Conservation (phyloP, 2,797 vertebrate species). For the Argyrosomus regius region DNA sequence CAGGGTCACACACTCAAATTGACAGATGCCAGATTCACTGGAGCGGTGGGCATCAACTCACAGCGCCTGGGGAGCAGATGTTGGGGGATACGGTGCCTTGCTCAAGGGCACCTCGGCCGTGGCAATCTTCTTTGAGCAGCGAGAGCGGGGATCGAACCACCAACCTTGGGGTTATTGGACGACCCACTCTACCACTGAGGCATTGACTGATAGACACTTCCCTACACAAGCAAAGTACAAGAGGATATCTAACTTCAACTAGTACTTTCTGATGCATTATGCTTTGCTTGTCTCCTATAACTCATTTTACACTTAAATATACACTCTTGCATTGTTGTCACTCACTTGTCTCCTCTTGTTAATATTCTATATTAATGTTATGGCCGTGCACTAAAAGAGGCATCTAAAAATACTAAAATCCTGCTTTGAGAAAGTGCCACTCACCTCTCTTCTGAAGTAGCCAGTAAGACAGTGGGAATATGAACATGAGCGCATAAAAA, state of each 20-base stretch:
- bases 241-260: not conserved
- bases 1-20: too few relatives aligned
- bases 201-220: not conserved
- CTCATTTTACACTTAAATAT: not conserved
- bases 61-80: too few relatives aligned
- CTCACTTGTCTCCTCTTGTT: not conserved
- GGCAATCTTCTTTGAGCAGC: too few relatives aligned
- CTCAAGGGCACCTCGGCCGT: too few relatives aligned
- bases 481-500: slow-evolving; percentile 60
- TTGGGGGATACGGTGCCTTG: too few relatives aligned
- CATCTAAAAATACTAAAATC: not conserved
- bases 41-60: too few relatives aligned
- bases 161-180: too few relatives aligned
- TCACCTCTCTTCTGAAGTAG: slow-evolving; percentile 68
- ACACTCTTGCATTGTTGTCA: not conserved
- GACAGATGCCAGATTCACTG: too few relatives aligned
- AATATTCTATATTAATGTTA: not conserved
- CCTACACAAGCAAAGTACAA: not conserved
- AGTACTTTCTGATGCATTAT: not conserved
- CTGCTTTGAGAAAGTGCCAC: slow-evolving; percentile 34
- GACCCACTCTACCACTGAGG: too few relatives aligned
- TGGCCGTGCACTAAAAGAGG: not conserved
- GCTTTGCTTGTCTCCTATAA: not conserved
- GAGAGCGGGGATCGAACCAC: too few relatives aligned
- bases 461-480: slow-evolving; percentile 69